A percentile compares a stretch with the other conserved stretches of the same genome.
phyloP scores from a whole-genome alignment of 1,140 invertebrate species.

The Pogonognathellus flavescens region DNA sequence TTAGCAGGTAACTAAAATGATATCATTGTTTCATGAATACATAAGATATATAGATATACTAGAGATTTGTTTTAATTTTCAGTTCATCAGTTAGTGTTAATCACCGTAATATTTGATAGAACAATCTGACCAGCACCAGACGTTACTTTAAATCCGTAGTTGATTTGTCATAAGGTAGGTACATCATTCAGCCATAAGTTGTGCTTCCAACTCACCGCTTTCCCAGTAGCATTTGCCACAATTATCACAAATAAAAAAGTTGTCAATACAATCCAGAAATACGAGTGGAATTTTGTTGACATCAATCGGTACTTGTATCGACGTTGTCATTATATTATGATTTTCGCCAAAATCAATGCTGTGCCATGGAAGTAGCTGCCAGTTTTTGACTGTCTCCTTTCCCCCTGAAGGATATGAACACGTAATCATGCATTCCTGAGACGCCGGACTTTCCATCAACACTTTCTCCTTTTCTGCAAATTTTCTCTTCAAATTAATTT shows the following conservation, averaged over 20 bases:
- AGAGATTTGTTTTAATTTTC: too few species aligned
- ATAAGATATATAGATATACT: too few species aligned
- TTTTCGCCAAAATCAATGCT: neutral
- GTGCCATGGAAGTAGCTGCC: constrained; percentile 3
- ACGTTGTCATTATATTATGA: constrained; percentile 67
- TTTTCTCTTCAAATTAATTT: neutral
- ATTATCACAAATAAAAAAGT: constrained; percentile 76
- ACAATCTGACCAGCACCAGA: too few species aligned
- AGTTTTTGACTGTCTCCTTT: neutral
- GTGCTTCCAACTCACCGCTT: constrained; percentile 68
- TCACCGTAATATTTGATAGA: too few species aligned
- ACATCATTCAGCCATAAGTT: neutral
- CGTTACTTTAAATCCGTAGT: too few species aligned
- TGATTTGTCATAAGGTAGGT: too few species aligned
- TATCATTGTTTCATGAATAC: too few species aligned
- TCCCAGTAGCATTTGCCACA: constrained; percentile 81
- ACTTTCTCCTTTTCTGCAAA: neutral
- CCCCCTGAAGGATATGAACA: neutral
- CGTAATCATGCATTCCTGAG: constrained; percentile 35
- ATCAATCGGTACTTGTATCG: constrained; percentile 71
- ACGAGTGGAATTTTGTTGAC: constrained; percentile 71
- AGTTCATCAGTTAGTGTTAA: too few species aligned
- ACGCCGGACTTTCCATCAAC: neutral
- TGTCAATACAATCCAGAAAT: constrained; percentile 71
- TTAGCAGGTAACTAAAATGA: too few species aligned